These are phyloP conservation scores for Heloderma charlesbogerti DNA, from an alignment of 2,113 vertebrate species.

Conservation along the genomic window DNA sequence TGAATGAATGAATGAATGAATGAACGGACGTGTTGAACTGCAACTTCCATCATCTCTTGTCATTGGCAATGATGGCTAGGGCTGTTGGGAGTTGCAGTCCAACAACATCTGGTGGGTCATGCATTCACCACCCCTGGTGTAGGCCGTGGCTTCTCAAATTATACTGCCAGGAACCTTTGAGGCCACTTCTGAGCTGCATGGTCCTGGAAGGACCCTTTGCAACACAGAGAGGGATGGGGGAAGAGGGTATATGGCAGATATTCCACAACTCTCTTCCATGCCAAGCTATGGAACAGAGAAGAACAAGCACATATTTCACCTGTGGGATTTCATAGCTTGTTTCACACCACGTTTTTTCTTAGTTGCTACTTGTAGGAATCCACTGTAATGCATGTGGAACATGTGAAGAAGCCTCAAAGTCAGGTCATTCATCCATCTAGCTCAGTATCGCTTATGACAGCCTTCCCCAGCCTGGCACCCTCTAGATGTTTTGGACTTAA, in stretches of 20 bases:
- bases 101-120: too few species aligned
- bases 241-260: not conserved
- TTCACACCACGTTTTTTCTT: not conserved
- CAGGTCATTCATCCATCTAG: not conserved
- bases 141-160: not conserved
- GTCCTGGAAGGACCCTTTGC: not conserved
- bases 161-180: not conserved
- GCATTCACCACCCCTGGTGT: too few species aligned
- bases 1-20: too few species aligned
- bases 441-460: not conserved
- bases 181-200: rapidly evolving
- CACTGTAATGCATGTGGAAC: not conserved
- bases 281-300: not conserved
- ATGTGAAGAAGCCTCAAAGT: too few species aligned
- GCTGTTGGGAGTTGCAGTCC: too few species aligned
- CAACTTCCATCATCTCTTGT: too few species aligned
- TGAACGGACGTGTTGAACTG: too few species aligned
- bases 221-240: not conserved
- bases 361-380: not conserved
- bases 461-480: too few species aligned
- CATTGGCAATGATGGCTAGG: too few species aligned
- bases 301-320: not conserved
- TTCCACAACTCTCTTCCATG: not conserved
- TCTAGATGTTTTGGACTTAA: too few species aligned
- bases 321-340: not conserved